phyloP scores from a whole-genome alignment of 1,140 invertebrate species.

The Sitobion miscanthi region DNA sequence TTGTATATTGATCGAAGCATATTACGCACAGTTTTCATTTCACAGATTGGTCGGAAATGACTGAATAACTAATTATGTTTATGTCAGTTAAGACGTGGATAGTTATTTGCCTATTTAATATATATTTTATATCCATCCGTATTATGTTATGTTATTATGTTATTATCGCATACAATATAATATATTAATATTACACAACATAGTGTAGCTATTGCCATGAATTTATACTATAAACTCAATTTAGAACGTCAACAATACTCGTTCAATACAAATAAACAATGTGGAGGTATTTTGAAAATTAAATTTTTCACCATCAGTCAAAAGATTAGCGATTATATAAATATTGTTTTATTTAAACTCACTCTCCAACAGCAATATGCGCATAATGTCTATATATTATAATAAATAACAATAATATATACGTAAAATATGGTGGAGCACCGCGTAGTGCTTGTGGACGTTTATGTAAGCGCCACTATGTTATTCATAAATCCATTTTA shows the following conservation, averaged over 20 bases:
- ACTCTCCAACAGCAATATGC: neutral
- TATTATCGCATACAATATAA: neutral
- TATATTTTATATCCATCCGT: neutral
- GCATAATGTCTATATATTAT: neutral
- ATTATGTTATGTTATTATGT: neutral
- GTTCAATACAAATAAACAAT: constrained; percentile 1
- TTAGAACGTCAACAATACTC: neutral
- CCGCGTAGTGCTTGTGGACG: neutral
- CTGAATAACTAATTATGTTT: neutral
- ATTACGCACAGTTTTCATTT: neutral
- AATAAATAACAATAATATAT: neutral
- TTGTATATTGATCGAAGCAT: too few relatives aligned
- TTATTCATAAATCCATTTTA: constrained; percentile 35
- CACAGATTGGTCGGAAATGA: neutral
- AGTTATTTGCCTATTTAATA: neutral
- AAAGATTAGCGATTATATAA: constrained; percentile 4
- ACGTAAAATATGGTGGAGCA: neutral
- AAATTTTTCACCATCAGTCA: neutral
- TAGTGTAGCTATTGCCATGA: neutral
- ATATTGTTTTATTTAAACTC: neutral
- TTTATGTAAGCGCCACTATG: neutral
- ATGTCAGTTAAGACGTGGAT: neutral
- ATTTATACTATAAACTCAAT: neutral
- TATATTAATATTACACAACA: too few relatives aligned
- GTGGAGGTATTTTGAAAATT: neutral